Conservation (phyloP, 2,113 vertebrate species). For the Strix aluco region DNA sequence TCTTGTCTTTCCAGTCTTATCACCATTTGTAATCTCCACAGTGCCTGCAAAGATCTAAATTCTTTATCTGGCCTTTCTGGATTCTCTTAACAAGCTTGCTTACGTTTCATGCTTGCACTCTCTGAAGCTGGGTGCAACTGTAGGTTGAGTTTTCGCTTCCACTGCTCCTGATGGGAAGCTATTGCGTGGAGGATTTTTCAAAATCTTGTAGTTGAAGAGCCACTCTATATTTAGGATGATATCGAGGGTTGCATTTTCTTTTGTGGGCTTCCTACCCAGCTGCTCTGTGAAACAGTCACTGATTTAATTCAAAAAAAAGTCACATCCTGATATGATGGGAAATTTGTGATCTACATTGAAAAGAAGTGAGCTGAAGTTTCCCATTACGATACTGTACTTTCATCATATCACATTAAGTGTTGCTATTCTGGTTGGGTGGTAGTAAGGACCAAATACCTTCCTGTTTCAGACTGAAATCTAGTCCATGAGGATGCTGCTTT, state of each 20-base stretch:
- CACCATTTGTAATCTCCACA: not conserved
- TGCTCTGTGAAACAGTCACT: not conserved
- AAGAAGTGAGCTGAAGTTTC: not conserved
- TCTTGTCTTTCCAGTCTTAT: not conserved
- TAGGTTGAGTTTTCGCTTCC: not conserved
- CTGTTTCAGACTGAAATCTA: not conserved
- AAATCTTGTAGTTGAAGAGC: not conserved
- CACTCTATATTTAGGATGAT: constrained; percentile 32
- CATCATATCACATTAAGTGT: not conserved
- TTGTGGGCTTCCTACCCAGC: constrained; percentile 7
- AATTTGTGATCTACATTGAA: not conserved
- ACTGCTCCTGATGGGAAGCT: not conserved
- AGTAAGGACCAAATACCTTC: not conserved
- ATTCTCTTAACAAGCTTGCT: not conserved
- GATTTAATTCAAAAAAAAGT: not conserved
- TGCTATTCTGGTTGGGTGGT: not conserved
- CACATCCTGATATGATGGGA: not conserved
- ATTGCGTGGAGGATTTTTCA: not conserved
- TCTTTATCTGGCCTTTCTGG: not conserved
- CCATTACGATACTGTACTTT: not conserved
- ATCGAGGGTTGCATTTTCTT: constrained; percentile 7
- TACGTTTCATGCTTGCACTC: not conserved
- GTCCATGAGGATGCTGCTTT: not conserved
- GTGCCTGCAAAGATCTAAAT: not conserved
- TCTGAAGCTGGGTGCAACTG: not conserved